A percentile compares a stretch with the other conserved stretches of the same genome.
Conservation (phyloP, 1,140 invertebrate species). For the Chrysopa pallens region DNA sequence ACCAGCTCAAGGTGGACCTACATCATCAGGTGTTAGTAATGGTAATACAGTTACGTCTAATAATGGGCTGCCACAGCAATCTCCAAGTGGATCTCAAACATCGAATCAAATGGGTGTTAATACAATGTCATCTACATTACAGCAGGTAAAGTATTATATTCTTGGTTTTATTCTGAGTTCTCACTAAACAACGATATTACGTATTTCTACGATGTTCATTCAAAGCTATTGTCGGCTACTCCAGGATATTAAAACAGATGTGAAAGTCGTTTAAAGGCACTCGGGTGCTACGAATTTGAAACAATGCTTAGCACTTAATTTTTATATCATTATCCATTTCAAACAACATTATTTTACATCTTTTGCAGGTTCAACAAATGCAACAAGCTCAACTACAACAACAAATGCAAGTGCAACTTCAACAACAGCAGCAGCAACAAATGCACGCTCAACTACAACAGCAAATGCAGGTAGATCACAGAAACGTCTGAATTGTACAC, state of each 20-base stretch:
- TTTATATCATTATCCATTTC: too few relatives aligned
- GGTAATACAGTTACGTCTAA: slow-evolving; percentile 22
- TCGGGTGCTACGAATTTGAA: too few relatives aligned
- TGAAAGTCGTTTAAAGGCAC: slow-evolving; percentile 1
- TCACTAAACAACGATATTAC: too few relatives aligned
- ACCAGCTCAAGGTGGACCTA: slow-evolving; percentile 26
- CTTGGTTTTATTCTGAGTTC: too few relatives aligned
- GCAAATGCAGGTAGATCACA: slow-evolving; percentile 24
- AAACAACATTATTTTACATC: too few relatives aligned
- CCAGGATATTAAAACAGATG: too few relatives aligned
- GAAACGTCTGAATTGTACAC: neutral
- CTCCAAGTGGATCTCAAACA: slow-evolving; percentile 5
- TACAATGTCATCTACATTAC: neutral
- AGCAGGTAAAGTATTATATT: neutral
- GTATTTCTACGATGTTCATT: too few relatives aligned
- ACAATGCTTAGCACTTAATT: too few relatives aligned
- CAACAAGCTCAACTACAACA: slow-evolving; percentile 27
- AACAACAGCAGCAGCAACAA: slow-evolving; percentile 28
- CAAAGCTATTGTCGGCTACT: too few relatives aligned
- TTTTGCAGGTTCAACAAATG: slow-evolving; percentile 15
- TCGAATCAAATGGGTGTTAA: neutral
- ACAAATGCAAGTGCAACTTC: slow-evolving; percentile 29
- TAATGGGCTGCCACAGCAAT: slow-evolving; percentile 6
- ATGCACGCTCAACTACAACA: slow-evolving; percentile 22
- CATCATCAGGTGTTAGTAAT: slow-evolving; percentile 23